Percentiles rank a stretch among this genome's conserved stretches.
These are phyloP conservation scores for Malurus cyaneus DNA, from an alignment of 2,113 vertebrate species.

Conservation along the genomic window DNA sequence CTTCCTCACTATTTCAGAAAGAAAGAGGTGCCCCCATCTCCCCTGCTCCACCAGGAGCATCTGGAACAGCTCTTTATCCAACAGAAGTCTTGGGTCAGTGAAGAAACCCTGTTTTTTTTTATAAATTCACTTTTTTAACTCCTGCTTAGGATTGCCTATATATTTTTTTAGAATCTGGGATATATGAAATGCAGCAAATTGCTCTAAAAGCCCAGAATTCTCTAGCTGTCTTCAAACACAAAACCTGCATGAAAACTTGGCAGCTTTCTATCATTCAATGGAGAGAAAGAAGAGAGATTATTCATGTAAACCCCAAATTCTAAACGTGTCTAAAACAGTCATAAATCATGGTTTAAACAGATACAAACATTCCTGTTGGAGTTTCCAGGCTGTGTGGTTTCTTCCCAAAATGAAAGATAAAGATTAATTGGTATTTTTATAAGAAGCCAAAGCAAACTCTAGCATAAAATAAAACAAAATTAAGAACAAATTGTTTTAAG, in stretches of 20 bases:
- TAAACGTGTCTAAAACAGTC: not conserved
- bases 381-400: not conserved
- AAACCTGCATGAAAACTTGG: not conserved
- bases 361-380: not conserved
- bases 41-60: accelerated
- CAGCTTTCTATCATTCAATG: not conserved
- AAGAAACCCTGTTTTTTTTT: not conserved
- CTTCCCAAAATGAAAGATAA: not conserved
- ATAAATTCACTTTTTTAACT: too few relatives aligned
- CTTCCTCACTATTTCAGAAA: not conserved
- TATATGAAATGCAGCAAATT: not conserved
- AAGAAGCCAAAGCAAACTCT: not conserved
- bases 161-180: not conserved
- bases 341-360: not conserved
- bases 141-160: not conserved
- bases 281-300: not conserved
- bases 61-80: not conserved
- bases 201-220: not conserved
- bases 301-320: not conserved
- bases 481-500: not conserved
- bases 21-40: not conserved
- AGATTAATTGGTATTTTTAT: not conserved
- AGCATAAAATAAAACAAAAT: not conserved
- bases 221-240: not conserved
- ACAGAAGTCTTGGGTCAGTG: not conserved